A percentile compares a stretch with the other conserved stretches of the same genome.
Evolutionary conservation across 2,888 invertebrate genomes (phyloP).

Genomic region (Pristionchus japonicus): DNA sequence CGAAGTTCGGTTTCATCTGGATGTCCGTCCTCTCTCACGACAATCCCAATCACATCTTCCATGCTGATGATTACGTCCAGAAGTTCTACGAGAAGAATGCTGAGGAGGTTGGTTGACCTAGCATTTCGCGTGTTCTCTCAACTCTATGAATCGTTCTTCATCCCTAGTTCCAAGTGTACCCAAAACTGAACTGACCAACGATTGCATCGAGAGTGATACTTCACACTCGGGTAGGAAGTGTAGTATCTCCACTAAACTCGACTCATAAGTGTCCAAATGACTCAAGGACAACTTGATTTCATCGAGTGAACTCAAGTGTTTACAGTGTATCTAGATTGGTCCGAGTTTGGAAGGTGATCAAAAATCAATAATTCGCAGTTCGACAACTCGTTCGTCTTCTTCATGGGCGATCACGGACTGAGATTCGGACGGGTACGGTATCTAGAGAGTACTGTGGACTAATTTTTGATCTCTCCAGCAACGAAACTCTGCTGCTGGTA

Average conservation of each 20-base stretch:
- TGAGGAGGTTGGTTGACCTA: not conserved
- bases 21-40: constrained; percentile 40
- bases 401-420: constrained; percentile 64
- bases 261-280: constrained; percentile 10
- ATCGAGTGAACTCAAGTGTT: not conserved
- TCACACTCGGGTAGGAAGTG: not conserved
- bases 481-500: constrained; percentile 5
- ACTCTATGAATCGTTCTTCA: not conserved
- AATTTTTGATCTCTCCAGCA: constrained; percentile 25
- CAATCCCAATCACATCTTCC: constrained; percentile 34
- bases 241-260: not conserved
- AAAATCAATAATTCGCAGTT: constrained; percentile 51
- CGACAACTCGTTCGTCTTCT: constrained; percentile 60
- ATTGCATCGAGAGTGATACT: not conserved
- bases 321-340: not conserved
- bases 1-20: constrained; percentile 41
- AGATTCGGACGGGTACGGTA: constrained; percentile 46
- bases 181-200: not conserved
- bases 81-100: constrained; percentile 31
- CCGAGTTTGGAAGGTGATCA: not conserved
- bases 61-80: constrained; percentile 31
- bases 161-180: not conserved
- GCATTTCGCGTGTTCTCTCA: not conserved
- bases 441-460: not conserved
- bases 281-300: not conserved